Base-by-base conservation (phyloP, 2,113 vertebrate species). In the Atractosteus spatula region DNA sequence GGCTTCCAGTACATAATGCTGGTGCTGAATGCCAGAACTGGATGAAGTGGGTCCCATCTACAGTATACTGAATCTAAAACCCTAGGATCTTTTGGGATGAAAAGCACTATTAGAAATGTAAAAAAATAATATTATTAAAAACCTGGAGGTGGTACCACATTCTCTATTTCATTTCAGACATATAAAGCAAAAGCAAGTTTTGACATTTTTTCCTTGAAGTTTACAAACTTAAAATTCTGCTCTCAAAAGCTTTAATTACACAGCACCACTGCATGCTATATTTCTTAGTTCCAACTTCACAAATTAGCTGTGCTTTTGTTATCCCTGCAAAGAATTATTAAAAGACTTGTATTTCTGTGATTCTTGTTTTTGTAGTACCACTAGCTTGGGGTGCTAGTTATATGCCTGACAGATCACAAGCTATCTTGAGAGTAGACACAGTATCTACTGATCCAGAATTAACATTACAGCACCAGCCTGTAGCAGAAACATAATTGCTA, bases 161-260 rank as follows among this genome's bases (percentile, higher is more conserved):
- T 29, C 29, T 29, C 29, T 29, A 29, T 29, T 10, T 51, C 2
- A 51, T 7, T 51, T 51, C 47, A 7, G 47, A 51, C 10, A 7
- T 51, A 0, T 51, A 51, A 51, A 51, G 10, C 1, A 51, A 51
- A 10, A 51, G 47, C 10, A 51, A 51, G 47, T 51, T 5, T 51
- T 51, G 10, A 5, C 10, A 10, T 51, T 51, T 5, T 1, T 51
- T 51, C 47, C 47, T 51, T 51, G 47, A 51, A 51, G 47, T 51
- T 73, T 80, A 66, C 47, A 80, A 86, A 82, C 78, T 77, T 85
- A 76, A 80, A 74, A 62, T 81, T 76, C 82, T 85, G 84, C 76
- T 88, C 87, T 85, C 86, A 74, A 82, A 64, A 86, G 86, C 84
- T 84, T 85, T 88, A 83, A 86, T 89, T 88, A 89, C 74, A 80